These are phyloP conservation scores for Drosophila neocordata DNA, from an alignment of 1,140 invertebrate genomes.

Conservation along the genomic window DNA sequence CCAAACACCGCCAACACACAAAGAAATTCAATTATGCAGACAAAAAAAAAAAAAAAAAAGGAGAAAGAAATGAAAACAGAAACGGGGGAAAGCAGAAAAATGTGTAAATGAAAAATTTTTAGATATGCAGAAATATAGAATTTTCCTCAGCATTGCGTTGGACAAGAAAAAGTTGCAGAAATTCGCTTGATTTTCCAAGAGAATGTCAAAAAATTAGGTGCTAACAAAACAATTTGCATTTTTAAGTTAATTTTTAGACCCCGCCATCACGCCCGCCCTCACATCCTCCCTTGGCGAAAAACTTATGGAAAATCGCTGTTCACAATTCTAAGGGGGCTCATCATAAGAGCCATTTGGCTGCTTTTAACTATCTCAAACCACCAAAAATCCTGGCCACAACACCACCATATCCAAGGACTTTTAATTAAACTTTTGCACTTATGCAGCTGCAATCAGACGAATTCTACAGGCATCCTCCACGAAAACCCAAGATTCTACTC, in stretches of 20 bases:
- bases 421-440: conserved; percentile 81
- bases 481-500: conserved; percentile 19
- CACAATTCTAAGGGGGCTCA: conserved; percentile 57
- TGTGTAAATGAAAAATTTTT: conserved; percentile 45
- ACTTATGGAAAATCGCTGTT: conserved; percentile 53
- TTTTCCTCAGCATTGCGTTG: conserved; percentile 18
- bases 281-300: conserved; percentile 29
- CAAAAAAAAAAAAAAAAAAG: conserved; percentile 45
- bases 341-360: conserved; percentile 63
- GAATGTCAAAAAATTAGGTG: conserved; percentile 81
- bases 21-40: conserved; percentile 79
- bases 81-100: too few relatives aligned
- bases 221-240: conserved; percentile 83
- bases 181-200: conserved; percentile 8
- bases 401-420: conserved; percentile 26
- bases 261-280: background rate
- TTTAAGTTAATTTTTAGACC: conserved; percentile 72
- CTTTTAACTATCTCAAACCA: background rate
- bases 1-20: conserved; percentile 32
- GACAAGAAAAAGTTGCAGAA: background rate
- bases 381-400: background rate
- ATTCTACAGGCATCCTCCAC: background rate
- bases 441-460: conserved; percentile 67
- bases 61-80: conserved; percentile 25
- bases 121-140: conserved; percentile 44